Evolutionary conservation across 37 sponge, comb jelly and placozoan species (phyloP), one percentile per base, ranked within the genome.

Genomic region (Hormiphora californensis): DNA sequence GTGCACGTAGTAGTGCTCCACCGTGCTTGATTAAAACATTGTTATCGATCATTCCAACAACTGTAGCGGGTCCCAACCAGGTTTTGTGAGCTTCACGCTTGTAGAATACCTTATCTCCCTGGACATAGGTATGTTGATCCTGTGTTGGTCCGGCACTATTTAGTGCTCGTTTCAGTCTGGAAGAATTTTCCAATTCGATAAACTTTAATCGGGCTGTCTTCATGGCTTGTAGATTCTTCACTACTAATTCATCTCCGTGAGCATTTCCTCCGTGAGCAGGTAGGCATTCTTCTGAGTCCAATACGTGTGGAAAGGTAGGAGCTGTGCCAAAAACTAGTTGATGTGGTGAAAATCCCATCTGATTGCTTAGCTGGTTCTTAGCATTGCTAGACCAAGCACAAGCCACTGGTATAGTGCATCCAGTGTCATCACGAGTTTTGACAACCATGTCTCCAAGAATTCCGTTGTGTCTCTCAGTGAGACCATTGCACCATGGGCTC

Each of bases 1-100:
- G 41, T 23, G 8, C 44, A 40, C 81, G 41, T 1, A 73, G 27
- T 25, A 73, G 7, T n/a, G 1, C 1, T 4, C 81, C 81, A 19
- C 81, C 81, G 35, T 73, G 81, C 25, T 73, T 73, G 44, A 73
- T 73, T 4, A 73, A 22, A 4, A 73, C 81, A 21, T 37, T 1
- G 25, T 73, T 73, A 28, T 21, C 44, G 5, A 73, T 22, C 1
- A 43, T 43, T 11, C 81, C 81, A 3, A 73, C 81, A 17, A 73
- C 81, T 43, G n/a, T 40, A 17, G 44, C 81, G 1, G 81, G 81
- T 36, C 81, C 81, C 40, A 25, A 40, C 44, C 41, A 73, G 25
- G 23, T 25, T 40, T 73, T 73, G 11, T 32, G 32, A 39, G 32
- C 36, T n/a, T 73, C 81, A 43, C 44, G 40, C 44, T 73, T 73